These are phyloP conservation scores for Echinops telfairi DNA, from an alignment of 2,113 vertebrate species.

Conservation along the genomic window DNA sequence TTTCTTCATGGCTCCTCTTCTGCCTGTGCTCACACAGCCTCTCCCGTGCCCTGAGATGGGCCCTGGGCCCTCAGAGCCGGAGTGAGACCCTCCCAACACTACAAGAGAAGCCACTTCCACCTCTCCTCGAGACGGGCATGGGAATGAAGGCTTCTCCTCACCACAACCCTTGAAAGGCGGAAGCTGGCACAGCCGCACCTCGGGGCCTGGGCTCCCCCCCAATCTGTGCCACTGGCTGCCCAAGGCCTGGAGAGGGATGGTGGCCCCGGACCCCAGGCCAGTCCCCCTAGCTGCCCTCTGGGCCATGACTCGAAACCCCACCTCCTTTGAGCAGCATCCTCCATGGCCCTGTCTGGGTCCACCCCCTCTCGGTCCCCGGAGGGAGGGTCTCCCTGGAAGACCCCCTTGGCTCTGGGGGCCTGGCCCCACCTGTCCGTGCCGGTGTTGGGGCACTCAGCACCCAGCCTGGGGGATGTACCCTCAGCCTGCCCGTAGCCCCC, in stretches of 20 bases:
- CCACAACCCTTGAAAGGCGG: background rate
- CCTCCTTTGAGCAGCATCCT: background rate
- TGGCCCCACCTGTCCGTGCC: conserved; percentile 32
- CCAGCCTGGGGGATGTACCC: fast-evolving
- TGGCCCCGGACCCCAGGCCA: conserved; percentile 36
- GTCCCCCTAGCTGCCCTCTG: conserved; percentile 4
- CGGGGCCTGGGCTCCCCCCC: conserved; percentile 66
- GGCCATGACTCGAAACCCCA: conserved; percentile 14
- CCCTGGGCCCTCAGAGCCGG: background rate
- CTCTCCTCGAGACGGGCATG: background rate
- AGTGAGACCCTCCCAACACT: background rate
- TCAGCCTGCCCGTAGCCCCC: background rate
- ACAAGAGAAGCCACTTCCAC: background rate
- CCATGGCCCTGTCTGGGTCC: background rate
- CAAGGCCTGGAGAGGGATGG: background rate
- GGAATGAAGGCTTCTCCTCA: background rate
- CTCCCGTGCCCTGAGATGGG: background rate
- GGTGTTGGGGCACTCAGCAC: conserved; percentile 22
- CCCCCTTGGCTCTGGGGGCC: background rate
- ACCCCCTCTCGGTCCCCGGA: background rate
- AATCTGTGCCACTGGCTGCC: background rate
- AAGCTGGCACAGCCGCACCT: background rate
- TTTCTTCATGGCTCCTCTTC: background rate
- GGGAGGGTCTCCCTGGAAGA: background rate
- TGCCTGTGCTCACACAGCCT: background rate